Evolutionary conservation across 2,113 vertebrate species (phyloP).

Genomic region (Vidua macroura): DNA sequence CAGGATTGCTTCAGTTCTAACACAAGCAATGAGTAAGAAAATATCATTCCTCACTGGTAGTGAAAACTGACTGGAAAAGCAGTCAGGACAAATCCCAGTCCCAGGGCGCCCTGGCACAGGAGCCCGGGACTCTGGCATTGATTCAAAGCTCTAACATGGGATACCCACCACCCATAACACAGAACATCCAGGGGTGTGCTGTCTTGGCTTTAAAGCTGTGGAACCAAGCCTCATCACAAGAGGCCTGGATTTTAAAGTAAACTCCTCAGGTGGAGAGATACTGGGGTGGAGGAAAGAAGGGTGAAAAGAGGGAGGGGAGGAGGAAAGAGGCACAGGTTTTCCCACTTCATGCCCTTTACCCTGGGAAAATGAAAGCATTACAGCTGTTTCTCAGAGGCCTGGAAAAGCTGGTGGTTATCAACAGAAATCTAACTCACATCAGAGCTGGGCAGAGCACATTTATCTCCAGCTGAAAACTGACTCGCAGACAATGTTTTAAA

Average conservation of each 20-base stretch:
- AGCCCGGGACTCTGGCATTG: rapidly evolving
- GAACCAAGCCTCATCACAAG: background rate
- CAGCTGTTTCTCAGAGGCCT: background rate
- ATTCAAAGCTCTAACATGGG: background rate
- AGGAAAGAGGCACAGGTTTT: background rate
- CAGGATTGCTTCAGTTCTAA: background rate
- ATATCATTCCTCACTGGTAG: background rate
- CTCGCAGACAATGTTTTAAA: background rate
- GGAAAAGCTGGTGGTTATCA: background rate
- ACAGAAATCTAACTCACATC: background rate
- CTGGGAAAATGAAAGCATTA: background rate
- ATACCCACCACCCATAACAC: background rate
- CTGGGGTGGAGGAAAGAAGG: rapidly evolving
- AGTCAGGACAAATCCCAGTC: background rate
- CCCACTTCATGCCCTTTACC: background rate
- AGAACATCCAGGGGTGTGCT: background rate
- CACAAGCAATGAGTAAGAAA: background rate
- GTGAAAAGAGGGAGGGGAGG: background rate
- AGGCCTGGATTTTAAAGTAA: background rate
- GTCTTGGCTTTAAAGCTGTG: background rate
- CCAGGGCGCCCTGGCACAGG: background rate
- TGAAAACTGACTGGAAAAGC: background rate
- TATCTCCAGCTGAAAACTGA: background rate
- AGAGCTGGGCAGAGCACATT: background rate
- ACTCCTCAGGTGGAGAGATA: background rate